Percentiles rank a stretch among this genome's conserved stretches.
These are phyloP conservation scores for Papilio machaon DNA, from an alignment of 1,140 invertebrate species.

Conservation along the genomic window DNA sequence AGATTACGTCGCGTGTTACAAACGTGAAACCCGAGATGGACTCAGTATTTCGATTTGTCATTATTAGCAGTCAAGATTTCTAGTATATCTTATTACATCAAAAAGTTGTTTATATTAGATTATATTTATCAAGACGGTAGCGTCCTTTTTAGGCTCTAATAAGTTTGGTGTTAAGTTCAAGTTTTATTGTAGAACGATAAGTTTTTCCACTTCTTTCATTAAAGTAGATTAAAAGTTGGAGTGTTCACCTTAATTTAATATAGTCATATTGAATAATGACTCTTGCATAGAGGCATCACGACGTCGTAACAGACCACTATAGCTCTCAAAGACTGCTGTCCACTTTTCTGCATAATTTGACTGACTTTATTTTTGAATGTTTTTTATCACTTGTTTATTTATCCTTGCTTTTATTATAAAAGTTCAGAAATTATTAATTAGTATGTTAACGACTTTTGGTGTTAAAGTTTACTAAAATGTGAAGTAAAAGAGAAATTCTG, in stretches of 20 bases:
- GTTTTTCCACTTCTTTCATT: background rate
- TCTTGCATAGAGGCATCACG: too few species aligned
- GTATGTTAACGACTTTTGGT: too few species aligned
- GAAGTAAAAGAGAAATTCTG: background rate
- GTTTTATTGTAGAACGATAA: background rate
- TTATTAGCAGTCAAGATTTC: background rate
- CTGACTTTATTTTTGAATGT: too few species aligned
- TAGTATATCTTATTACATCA: background rate
- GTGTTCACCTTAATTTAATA: too few species aligned
- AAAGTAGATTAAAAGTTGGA: background rate
- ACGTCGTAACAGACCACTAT: too few species aligned
- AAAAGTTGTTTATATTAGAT: constrained; percentile 7
- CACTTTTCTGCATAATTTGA: too few species aligned
- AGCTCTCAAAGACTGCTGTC: too few species aligned
- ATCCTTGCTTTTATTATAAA: too few species aligned
- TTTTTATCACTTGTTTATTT: too few species aligned
- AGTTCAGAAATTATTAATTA: too few species aligned
- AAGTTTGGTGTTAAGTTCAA: background rate
- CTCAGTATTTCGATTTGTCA: background rate
- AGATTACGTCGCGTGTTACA: constrained; percentile 15
- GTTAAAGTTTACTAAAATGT: background rate
- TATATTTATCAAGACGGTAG: background rate
- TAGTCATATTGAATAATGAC: too few species aligned
- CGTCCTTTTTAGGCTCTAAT: background rate
- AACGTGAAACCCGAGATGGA: background rate